These are phyloP conservation scores for Gephyroberyx darwinii DNA, from an alignment of 2,797 vertebrate genomes.

Conservation along the genomic window DNA sequence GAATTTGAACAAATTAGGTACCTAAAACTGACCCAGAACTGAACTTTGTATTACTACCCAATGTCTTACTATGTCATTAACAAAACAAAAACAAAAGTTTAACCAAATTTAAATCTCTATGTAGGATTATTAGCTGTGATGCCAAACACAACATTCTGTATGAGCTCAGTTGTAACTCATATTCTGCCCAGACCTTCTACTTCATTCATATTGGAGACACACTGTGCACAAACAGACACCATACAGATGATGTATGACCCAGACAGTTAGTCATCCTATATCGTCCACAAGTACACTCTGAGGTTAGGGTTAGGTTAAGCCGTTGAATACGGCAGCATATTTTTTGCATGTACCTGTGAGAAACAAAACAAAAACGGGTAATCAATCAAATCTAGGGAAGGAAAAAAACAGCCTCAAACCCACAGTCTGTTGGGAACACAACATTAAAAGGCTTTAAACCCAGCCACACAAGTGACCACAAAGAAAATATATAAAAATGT, in stretches of 20 bases:
- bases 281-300: constrained; percentile 6
- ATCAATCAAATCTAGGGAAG: neutral
- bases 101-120: too few relatives aligned
- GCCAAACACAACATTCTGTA: too few relatives aligned
- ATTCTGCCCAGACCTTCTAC: neutral
- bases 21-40: neutral
- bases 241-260: constrained; percentile 12
- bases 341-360: neutral
- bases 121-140: too few relatives aligned
- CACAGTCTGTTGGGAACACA: too few relatives aligned
- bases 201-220: neutral
- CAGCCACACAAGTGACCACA: too few relatives aligned
- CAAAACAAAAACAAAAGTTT: neutral
- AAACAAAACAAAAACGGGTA: neutral
- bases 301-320: neutral
- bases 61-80: neutral
- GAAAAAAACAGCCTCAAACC: too few relatives aligned
- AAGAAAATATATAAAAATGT: too few relatives aligned
- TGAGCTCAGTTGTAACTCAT: too few relatives aligned
- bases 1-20: neutral
- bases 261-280: constrained; percentile 7
- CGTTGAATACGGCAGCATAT: neutral
- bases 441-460: too few relatives aligned
- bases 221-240: neutral
- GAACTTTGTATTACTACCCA: neutral